Base-by-base conservation (phyloP, 2,113 vertebrate species). In the Fulica atra region DNA sequence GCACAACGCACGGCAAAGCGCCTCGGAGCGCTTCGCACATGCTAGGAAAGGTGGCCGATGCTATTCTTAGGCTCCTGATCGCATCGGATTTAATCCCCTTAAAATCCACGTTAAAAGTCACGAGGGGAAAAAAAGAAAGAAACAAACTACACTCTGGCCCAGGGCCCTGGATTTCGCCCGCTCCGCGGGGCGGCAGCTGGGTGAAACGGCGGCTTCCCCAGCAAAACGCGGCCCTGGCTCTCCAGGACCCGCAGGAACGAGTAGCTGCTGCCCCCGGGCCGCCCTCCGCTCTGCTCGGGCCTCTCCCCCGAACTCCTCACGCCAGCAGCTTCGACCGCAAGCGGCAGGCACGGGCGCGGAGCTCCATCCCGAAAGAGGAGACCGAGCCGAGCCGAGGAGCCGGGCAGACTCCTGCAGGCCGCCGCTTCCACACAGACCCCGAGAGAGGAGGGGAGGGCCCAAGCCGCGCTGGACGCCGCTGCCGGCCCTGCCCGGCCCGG, bases 1-100 rank as follows among this genome's bases (percentile, higher is more conserved):
- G 26, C 60, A 13, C 26, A 50, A 19, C 28, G 11, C 42, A 9
- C 0, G 25, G 24, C 18, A 16, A 42, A 59, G 70, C 77, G 21
- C 2, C 3, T 7, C 53, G 3, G 6, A 64, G 50, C 60, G 3
- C 73, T 23, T 1, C 0, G 69, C 78, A 89, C 78, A 38, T 0
- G 66, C 20, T 0, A 11, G 8, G 16, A 17, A 85, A 38, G 25
- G 56, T 4, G 88, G 42, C 61, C 26, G 8, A 6, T 11, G 69
- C 70, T 94, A 84, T 92, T 94, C 73, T 85, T 71, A 82, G 60
- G 13, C 13, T n/a, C 56, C 16, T 1, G 24, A 20, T 4, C 48
- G 61, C 86, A 70, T 63, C 91, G 74, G 21, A 60, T 66, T 76
- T 85, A 80, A 89, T 88, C 79, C 35, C 76, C 36, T 79, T 44